These are phyloP conservation scores for Sinella curviseta DNA, from an alignment of 1,140 invertebrate genomes.

Conservation along the genomic window DNA sequence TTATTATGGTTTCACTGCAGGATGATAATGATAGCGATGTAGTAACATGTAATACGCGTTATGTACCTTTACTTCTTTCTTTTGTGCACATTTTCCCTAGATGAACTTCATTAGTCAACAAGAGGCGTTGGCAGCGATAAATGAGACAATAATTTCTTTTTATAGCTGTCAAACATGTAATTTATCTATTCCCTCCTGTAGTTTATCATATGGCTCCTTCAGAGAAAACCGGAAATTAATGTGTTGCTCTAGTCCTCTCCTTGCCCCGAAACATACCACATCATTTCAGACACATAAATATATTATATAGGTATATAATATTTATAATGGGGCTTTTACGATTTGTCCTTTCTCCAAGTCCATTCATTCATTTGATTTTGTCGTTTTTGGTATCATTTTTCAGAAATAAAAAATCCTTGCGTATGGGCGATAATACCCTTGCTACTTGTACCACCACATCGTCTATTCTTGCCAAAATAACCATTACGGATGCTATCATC, in stretches of 20 bases:
- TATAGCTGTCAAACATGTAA: constrained; percentile 26
- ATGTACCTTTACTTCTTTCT: neutral
- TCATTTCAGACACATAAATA: too few relatives aligned
- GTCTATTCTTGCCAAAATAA: too few relatives aligned
- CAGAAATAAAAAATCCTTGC: too few relatives aligned
- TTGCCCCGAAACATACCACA: neutral
- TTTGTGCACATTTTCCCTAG: neutral
- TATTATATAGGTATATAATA: too few relatives aligned
- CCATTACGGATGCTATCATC: too few relatives aligned
- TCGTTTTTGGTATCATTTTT: too few relatives aligned
- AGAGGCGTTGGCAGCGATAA: constrained; percentile 20
- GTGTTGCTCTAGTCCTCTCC: neutral
- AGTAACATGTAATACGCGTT: too few relatives aligned
- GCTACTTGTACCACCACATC: too few relatives aligned
- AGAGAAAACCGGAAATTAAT: constrained; percentile 22
- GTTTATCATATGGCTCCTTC: constrained; percentile 19
- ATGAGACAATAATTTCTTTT: constrained; percentile 25
- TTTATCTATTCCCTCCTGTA: constrained; percentile 9
- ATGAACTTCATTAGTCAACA: constrained; percentile 15
- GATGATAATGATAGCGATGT: too few relatives aligned
- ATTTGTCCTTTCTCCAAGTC: neutral
- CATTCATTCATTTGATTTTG: neutral
- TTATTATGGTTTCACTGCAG: too few relatives aligned
- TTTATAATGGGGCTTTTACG: neutral
- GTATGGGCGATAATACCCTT: too few relatives aligned